A percentile compares a stretch with the other conserved stretches of the same genome.
phyloP scores from a whole-genome alignment of 2,888 invertebrate species.

The Megalurothrips usitatus region DNA sequence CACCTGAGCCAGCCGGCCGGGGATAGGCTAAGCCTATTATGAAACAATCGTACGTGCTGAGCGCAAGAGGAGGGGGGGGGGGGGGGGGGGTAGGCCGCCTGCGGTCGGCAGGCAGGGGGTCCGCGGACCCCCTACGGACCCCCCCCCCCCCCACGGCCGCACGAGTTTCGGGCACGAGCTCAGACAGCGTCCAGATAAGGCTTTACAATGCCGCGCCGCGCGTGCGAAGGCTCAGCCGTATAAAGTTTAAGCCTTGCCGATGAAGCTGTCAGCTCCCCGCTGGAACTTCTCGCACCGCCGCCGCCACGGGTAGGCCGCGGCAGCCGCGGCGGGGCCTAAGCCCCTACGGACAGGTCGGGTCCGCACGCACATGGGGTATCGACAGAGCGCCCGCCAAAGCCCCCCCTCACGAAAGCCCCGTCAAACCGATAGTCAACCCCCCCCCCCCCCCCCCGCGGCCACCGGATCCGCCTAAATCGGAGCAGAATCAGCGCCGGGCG shows the following conservation, averaged over 20 bases:
- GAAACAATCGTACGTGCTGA: background rate
- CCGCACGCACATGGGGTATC: too few relatives aligned
- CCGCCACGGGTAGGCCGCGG: background rate
- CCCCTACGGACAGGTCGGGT: too few relatives aligned
- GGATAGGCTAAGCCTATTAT: background rate
- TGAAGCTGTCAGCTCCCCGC: constrained; percentile 1
- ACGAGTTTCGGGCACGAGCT: background rate
- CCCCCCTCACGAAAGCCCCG: background rate
- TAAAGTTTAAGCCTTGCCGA: constrained; percentile 19
- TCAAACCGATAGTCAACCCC: background rate
- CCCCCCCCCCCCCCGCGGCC: background rate
- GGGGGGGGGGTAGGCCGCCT: background rate
- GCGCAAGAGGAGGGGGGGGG: background rate
- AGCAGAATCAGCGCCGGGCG: too few relatives aligned
- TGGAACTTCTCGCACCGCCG: background rate
- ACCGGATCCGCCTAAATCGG: background rate
- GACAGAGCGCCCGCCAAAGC: background rate
- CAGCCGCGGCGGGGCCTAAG: too few relatives aligned
- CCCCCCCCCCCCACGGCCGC: background rate
- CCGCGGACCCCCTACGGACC: background rate
- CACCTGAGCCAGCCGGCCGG: too few relatives aligned
- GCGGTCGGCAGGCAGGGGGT: too few relatives aligned
- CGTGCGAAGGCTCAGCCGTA: background rate
- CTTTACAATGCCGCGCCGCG: background rate
- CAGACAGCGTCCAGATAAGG: background rate